These are phyloP conservation scores for Coranthus polyacanthus DNA, from an alignment of 2,797 vertebrate species.

Conservation along the genomic window DNA sequence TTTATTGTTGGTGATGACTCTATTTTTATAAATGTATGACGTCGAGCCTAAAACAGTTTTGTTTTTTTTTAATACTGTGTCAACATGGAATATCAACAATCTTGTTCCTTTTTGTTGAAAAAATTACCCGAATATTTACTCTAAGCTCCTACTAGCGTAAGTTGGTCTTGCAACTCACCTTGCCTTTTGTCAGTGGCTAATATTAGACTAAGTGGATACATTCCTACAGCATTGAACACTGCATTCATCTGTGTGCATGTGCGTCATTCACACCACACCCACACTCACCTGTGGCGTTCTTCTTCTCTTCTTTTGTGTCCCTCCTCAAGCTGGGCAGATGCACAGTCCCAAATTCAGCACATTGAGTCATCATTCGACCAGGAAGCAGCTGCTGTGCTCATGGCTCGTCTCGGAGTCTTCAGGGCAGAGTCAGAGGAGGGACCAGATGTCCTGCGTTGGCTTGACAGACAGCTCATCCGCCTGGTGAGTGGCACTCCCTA, in stretches of 20 bases:
- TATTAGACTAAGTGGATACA: slow-evolving; percentile 11
- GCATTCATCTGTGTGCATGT: background rate
- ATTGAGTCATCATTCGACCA: slow-evolving; percentile 98
- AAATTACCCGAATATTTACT: background rate
- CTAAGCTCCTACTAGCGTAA: background rate
- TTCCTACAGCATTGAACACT: slow-evolving; percentile 14
- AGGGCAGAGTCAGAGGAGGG: slow-evolving; percentile 96
- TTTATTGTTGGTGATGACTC: no score
- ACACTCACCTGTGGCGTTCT: slow-evolving; percentile 34
- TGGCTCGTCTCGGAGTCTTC: slow-evolving; percentile 96
- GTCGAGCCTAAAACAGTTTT: background rate
- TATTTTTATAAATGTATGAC: background rate
- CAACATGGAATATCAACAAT: background rate
- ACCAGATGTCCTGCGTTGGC: slow-evolving; percentile 95
- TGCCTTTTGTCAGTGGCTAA: background rate
- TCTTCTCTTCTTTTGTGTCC: background rate
- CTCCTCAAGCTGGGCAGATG: slow-evolving; percentile 93
- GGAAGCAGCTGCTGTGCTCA: slow-evolving; percentile 94
- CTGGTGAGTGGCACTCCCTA: slow-evolving; percentile 85
- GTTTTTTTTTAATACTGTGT: background rate
- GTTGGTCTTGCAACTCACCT: background rate
- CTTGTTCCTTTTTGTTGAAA: background rate
- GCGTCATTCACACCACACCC: slow-evolving; percentile 50
- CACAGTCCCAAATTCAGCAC: slow-evolving; percentile 95
- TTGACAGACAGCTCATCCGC: slow-evolving; percentile 97